phyloP scores from a whole-genome alignment of 2,888 invertebrate genomes.

The Thereva nobilitata region DNA sequence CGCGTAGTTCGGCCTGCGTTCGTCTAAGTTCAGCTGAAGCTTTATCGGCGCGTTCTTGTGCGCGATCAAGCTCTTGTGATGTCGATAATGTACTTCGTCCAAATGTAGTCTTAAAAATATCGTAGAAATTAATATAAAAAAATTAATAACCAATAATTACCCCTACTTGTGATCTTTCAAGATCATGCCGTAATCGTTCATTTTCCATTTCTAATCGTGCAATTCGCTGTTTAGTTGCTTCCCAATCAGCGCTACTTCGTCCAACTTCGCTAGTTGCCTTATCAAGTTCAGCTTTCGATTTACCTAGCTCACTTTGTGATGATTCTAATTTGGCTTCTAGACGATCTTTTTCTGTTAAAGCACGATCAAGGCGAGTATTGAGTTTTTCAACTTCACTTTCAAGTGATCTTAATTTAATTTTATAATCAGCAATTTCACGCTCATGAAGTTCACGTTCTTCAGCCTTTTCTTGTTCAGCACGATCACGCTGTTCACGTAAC shows the following conservation, averaged over 20 bases:
- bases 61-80: conserved; percentile 79
- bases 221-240: conserved; percentile 67
- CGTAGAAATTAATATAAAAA: background rate
- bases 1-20: conserved; percentile 86
- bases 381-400: conserved; percentile 92
- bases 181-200: conserved; percentile 82
- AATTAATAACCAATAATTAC: background rate
- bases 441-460: conserved; percentile 94
- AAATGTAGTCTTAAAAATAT: conserved; percentile 65
- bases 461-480: conserved; percentile 93
- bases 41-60: conserved; percentile 86
- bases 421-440: conserved; percentile 91
- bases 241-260: conserved; percentile 79
- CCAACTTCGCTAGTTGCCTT: conserved; percentile 88
- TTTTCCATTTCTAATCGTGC: conserved; percentile 88
- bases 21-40: conserved; percentile 80
- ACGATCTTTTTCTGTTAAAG: conserved; percentile 87
- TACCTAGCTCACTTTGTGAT: conserved; percentile 90
- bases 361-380: conserved; percentile 83
- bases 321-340: conserved; percentile 89
- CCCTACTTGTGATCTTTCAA: conserved; percentile 74
- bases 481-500: conserved; percentile 86
- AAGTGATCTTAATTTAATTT: conserved; percentile 88
- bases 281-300: conserved; percentile 91
- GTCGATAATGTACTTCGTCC: conserved; percentile 81